Conservation (phyloP, 2,113 vertebrate genomes). For the Rattus norvegicus region GRCr8 NC_086022.1:44665001-44665500, state of each 20-base stretch:
- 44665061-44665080: neutral
- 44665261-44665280: conserved; percentile 7
- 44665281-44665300: neutral
- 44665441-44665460: conserved; percentile 48
- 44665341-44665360: neutral
- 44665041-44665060: neutral
- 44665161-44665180: neutral
- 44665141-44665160: neutral
- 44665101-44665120: neutral
- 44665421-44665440: conserved; percentile 2
- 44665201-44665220: neutral
- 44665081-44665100: neutral
- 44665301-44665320: conserved; percentile 15
- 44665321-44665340: neutral
- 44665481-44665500: conserved; percentile 28
- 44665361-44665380: neutral
- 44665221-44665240: neutral
- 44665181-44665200: neutral
- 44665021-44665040: neutral
- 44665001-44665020: conserved; percentile 14
- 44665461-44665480: conserved; percentile 28
- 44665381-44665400: conserved; percentile 11
- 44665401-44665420: neutral
- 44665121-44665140: neutral
- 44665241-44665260: neutral